These are phyloP conservation scores for Rhagoletis zephyria DNA, from an alignment of 1,140 invertebrate genomes.

Conservation along the genomic window DNA sequence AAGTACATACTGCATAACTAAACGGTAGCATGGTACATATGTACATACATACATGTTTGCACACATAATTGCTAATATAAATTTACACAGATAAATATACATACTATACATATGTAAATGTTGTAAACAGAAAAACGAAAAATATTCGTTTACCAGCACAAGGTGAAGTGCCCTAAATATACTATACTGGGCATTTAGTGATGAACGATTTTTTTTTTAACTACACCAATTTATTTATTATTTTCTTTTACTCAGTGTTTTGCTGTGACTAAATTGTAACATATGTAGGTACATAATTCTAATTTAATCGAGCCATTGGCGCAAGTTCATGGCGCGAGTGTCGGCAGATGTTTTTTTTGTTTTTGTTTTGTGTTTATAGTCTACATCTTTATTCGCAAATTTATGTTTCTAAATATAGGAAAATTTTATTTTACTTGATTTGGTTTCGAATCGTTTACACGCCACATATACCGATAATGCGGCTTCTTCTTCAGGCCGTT, in stretches of 20 bases:
- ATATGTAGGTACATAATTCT: background rate
- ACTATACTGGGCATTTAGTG: background rate
- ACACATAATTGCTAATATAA: background rate
- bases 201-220: background rate
- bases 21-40: no score
- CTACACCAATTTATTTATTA: conserved; percentile 26
- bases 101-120: background rate
- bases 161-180: background rate
- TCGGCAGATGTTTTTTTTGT: background rate
- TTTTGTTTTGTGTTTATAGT: background rate
- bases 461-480: background rate
- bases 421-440: background rate
- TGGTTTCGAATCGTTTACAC: background rate
- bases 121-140: background rate
- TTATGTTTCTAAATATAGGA: background rate
- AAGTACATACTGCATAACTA: background rate
- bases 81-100: background rate
- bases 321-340: conserved; percentile 25
- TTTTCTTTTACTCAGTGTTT: background rate
- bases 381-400: background rate
- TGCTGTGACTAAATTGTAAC: conserved; percentile 17
- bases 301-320: conserved; percentile 22
- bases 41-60: background rate
- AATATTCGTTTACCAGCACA: background rate
- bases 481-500: no score